Conservation (phyloP, 2,113 vertebrate genomes). For the Budorcas taxicolor region DNA sequence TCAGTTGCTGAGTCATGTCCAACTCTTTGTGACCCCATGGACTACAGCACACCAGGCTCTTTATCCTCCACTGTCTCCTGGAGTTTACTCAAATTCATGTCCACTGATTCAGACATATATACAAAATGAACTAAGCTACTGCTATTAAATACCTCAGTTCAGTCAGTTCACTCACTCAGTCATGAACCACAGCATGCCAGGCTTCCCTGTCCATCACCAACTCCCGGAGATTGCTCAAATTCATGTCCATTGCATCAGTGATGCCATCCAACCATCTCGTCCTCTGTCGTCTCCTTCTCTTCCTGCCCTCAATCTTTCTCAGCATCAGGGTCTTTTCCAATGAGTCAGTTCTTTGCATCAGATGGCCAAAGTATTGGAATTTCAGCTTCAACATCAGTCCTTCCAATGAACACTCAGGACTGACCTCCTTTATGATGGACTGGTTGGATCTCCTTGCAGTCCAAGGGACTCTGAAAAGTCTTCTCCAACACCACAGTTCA, state of each 20-base stretch:
- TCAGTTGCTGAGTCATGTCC: neutral
- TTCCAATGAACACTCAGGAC: neutral
- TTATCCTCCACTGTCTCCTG: neutral
- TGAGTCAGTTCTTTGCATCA: neutral
- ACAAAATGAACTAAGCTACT: neutral
- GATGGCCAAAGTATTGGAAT: neutral
- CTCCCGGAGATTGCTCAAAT: neutral
- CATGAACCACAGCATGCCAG: rapidly evolving
- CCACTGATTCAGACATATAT: neutral
- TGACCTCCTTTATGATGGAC: neutral
- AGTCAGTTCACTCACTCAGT: neutral
- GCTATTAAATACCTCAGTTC: neutral
- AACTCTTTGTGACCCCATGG: neutral
- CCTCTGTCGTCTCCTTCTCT: neutral
- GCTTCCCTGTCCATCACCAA: neutral
- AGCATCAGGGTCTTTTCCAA: neutral
- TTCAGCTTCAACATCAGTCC: neutral
- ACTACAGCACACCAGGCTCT: neutral
- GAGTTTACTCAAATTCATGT: neutral
- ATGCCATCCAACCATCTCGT: neutral
- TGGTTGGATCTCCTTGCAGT: neutral
- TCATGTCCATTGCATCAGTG: rapidly evolving
- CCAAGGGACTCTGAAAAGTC: neutral
- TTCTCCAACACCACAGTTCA: neutral
- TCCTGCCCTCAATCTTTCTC: neutral